Conservation (phyloP, 2,113 vertebrate genomes). For the Nycticryphes semicollaris region DNA sequence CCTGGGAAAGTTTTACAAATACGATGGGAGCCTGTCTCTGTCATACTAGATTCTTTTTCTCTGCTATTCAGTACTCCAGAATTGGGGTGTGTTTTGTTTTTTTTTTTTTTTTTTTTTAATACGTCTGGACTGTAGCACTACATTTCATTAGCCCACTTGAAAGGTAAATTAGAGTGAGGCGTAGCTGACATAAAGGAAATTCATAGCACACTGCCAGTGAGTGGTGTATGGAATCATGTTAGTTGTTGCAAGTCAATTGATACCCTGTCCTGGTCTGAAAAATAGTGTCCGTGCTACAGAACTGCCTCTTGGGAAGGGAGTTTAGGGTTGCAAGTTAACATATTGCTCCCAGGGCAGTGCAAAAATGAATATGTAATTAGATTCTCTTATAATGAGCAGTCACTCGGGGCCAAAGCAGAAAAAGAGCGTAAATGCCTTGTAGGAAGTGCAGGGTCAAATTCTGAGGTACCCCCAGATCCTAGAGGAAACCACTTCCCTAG, state of each 20-base stretch:
- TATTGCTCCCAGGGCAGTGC: background rate
- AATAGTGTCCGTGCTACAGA: background rate
- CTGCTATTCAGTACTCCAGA: background rate
- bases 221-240: background rate
- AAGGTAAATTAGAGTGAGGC: conserved; percentile 41
- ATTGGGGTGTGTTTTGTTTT: background rate
- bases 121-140: background rate
- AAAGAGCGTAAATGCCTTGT: background rate
- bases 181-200: background rate
- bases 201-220: background rate
- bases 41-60: background rate
- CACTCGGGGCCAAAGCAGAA: background rate
- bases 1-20: conserved; percentile 51
- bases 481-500: background rate
- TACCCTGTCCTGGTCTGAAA: background rate
- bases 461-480: background rate
- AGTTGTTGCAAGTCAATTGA: background rate
- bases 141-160: conserved; percentile 28
- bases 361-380: background rate
- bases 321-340: background rate
- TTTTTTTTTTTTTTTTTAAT: background rate
- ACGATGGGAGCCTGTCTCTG: background rate
- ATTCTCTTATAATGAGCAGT: background rate
- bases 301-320: background rate
- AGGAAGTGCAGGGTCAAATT: background rate